Percentiles rank a stretch among this genome's conserved stretches.
Evolutionary conservation across 2,888 invertebrate species (phyloP).

Genomic region (Cecidostiba fungosa): DNA sequence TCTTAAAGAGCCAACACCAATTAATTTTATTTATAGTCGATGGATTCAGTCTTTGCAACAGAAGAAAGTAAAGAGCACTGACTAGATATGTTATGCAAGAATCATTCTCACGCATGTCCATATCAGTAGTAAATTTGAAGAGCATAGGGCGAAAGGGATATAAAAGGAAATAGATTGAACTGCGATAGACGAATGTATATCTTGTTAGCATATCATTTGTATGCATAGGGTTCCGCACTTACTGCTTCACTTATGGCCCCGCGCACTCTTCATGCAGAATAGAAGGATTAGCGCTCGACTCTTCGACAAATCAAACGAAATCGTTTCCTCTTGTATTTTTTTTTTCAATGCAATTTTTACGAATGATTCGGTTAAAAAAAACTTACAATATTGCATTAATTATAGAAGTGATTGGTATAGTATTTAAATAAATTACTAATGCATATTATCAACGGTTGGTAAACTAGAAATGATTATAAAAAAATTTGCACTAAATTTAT

Average conservation of each 20-base stretch:
- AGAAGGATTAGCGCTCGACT: conserved; percentile 75
- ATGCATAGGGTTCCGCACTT: conserved; percentile 79
- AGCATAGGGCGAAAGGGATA: not conserved
- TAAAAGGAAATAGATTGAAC: conserved; percentile 66
- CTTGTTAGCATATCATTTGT: conserved; percentile 80
- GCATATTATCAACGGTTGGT: not conserved
- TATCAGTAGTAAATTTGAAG: not conserved
- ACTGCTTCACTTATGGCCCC: conserved; percentile 70
- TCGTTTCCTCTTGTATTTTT: conserved; percentile 66
- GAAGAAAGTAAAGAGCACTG: not conserved
- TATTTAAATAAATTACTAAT: too few relatives aligned
- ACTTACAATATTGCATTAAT: not conserved
- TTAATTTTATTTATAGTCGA: too few relatives aligned
- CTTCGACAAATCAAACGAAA: conserved; percentile 77
- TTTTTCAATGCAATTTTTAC: not conserved
- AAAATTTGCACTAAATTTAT: not conserved
- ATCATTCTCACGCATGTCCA: not conserved
- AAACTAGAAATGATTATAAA: not conserved
- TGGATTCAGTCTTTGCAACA: too few relatives aligned
- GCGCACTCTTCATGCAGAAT: conserved; percentile 59
- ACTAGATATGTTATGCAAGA: not conserved
- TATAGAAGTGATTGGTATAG: too few relatives aligned
- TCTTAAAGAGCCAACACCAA: too few relatives aligned
- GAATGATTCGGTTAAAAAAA: not conserved
- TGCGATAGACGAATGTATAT: conserved; percentile 78